Evolutionary conservation across 2,888 invertebrate genomes (phyloP).

Genomic region (Coelopa pilipes): DNA sequence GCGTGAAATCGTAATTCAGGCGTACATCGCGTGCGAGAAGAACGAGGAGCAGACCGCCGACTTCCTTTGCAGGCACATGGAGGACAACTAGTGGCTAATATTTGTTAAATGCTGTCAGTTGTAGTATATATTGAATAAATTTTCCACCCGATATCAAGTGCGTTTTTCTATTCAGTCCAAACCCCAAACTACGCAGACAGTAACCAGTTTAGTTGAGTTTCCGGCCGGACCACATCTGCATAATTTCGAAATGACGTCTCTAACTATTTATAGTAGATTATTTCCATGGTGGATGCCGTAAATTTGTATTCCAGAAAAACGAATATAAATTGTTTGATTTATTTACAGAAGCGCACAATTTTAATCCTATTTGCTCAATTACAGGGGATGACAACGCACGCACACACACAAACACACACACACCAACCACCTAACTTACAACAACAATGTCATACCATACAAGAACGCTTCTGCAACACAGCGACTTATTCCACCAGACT

Average conservation of each 20-base stretch:
- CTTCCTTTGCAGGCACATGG: slow-evolving; percentile 54
- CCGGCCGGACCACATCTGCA: neutral
- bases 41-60: slow-evolving; percentile 58
- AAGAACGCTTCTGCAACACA: neutral
- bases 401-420: neutral
- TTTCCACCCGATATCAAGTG: neutral
- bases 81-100: slow-evolving; percentile 43
- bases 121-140: slow-evolving; percentile 8
- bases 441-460: neutral
- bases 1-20: slow-evolving; percentile 52
- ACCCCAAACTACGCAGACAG: neutral
- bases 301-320: neutral
- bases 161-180: no score
- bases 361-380: slow-evolving; percentile 38
- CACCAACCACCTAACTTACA: neutral
- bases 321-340: slow-evolving; percentile 35
- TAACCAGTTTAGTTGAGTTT: slow-evolving; percentile 6
- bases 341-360: slow-evolving; percentile 41
- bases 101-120: neutral
- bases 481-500: slow-evolving; percentile 3
- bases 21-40: slow-evolving; percentile 56
- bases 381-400: slow-evolving; percentile 33
- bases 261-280: slow-evolving; percentile 12
- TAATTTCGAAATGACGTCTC: neutral
- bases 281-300: neutral